Percentiles rank a stretch among this genome's conserved stretches.
Conservation (phyloP, 2,888 invertebrate genomes). For the Fabriciana adippe region DNA sequence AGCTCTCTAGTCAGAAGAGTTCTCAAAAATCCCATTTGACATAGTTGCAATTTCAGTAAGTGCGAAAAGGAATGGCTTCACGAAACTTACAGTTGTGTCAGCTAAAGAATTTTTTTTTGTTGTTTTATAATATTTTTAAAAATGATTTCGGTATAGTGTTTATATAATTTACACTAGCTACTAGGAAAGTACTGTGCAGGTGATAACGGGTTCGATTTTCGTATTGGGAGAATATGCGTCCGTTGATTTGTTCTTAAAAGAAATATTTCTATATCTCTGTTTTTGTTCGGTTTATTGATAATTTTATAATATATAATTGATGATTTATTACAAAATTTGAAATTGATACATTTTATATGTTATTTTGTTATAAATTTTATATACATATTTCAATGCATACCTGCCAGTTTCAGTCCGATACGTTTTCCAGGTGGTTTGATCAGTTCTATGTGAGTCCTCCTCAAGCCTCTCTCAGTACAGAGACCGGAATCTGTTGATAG, state of each 20-base stretch:
- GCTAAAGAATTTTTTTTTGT: background rate
- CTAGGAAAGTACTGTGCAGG: too few species aligned
- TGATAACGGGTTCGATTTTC: too few species aligned
- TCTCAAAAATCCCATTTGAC: conserved; percentile 19
- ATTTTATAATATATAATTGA: too few species aligned
- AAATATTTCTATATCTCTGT: too few species aligned
- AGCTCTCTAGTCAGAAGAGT: conserved; percentile 10
- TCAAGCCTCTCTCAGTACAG: conserved; percentile 72
- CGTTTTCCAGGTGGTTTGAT: conserved; percentile 78
- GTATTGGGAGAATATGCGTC: too few species aligned
- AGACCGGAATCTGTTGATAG: conserved; percentile 78
- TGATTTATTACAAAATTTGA: too few species aligned
- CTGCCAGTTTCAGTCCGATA: conserved; percentile 83
- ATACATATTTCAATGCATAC: conserved; percentile 52
- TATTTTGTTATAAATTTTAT: background rate
- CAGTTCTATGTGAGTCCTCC: conserved; percentile 79
- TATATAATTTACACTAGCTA: too few species aligned
- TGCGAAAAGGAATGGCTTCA: conserved; percentile 8
- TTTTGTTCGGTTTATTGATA: too few species aligned
- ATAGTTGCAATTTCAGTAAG: conserved; percentile 22
- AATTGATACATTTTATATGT: background rate
- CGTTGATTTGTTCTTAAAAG: too few species aligned
- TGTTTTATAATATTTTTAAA: too few species aligned
- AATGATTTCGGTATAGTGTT: too few species aligned
- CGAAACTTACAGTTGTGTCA: conserved; percentile 7